Base-by-base conservation (phyloP, 2,797 vertebrate species). In the Psittacula derbiana region DNA sequence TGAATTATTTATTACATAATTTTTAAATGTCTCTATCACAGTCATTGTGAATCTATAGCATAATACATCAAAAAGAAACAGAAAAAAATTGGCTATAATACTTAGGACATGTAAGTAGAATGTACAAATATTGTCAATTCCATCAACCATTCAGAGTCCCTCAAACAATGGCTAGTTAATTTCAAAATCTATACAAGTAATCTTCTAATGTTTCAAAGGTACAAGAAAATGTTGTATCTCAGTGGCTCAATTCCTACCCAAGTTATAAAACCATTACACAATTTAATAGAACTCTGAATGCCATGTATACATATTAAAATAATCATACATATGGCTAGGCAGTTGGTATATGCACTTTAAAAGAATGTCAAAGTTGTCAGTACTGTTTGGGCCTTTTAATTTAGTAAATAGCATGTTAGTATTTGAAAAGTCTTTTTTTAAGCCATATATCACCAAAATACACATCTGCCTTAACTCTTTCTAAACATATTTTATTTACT, bases 1-100 rank as follows among this genome's bases (percentile, higher is more conserved):
- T 97, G 87, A 92, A 97, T 98, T 96, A 97, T 97, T 98, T 97
- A 98, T 89, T 88, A 55, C 50, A 86, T 75, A 94, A 96, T 97
- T 97, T 97, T 86, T 69, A 73, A 97, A 91, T 20, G 58, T 70
- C 86, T 94, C 43, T 84, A 49, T 90, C 80, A 82, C 14, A 86
- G 65, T 88, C 73, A 64, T 55, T 76, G 46, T 52, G 49, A 96
- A 94, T 91, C 71, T 90, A 79, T 52, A 93, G 62, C 50, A 89
- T 67, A 93, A 95, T 88, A 91, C 15, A 95, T 94, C 71, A 93
- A 76, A 95, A 66, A 36, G 55, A 95, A 96, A 85, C 5, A 24
- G 16, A 66, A 55, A 83, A 92, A 86, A 79, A 20, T 10, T 82
- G 28, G 18, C 16, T 62, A 20, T 55, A 65, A 38, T 49, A 62